Evolutionary conservation across 2,797 vertebrate genomes (phyloP), one percentile per base, ranked within the genome.

Genomic region (Stomatorhinus walkeri): DNA sequence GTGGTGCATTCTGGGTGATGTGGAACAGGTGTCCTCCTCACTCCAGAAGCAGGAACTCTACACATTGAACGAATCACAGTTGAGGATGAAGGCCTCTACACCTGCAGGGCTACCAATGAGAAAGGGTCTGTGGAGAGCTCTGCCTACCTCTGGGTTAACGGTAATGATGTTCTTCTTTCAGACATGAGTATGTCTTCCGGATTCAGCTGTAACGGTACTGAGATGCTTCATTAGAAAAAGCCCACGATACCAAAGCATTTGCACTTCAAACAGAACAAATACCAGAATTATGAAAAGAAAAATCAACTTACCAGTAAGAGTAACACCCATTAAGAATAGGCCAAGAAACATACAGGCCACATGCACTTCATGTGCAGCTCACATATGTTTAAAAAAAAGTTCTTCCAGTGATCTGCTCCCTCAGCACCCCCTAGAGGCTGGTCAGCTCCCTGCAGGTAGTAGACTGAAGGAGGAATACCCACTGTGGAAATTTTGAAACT

Each of bases 61-160:
- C 95, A 97, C 93, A 98, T 99, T 90, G 97, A 97, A 92, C 96
- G 98, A 91, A 95, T 98, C 88, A 97, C 96, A 84, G 94, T 93
- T 90, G 97, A 98, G 90, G 98, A 99, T 88, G 96, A 97, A 94
- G 98, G 98, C 40, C 92, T 96, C 89, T 99, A 99, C 91, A 97
- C 93, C 5, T 99, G 98, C 91, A 94, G 94, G 93, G 98, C 96
- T 87, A 95, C 95, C 93, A 99, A 99, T 93, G 92, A 96, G 90
- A 97, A 95, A 93, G 98, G 98, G 1, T 96, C 96, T 0, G 96
- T 93, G 81, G 95, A 97, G 89, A 98, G 96, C 64, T 96, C 97
- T 0, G 97, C 97, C 0, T 96, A 97, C 89, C 94, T 99, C 94
- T 97, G 95, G 0, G 97, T 99, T 90, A 96, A 96, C 93, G 95